A percentile compares a stretch with the other conserved stretches of the same genome.
Conservation (phyloP, 2,888 invertebrate species). For the Bugula neritina region DNA sequence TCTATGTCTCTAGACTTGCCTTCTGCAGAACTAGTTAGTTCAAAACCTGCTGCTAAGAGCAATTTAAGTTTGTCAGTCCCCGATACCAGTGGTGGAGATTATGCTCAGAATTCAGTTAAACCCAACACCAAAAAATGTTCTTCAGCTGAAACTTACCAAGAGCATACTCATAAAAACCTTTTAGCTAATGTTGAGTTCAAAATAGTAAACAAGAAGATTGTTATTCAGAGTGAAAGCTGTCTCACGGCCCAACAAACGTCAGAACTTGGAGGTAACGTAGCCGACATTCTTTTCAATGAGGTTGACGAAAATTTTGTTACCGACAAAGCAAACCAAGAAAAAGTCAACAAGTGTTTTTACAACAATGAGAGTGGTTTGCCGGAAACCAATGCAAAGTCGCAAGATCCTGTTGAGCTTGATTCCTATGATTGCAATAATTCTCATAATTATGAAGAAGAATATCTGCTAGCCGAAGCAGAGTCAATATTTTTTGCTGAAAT, state of each 20-base stretch:
- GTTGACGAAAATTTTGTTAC: not conserved
- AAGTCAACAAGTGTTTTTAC: not conserved
- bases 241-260: not conserved
- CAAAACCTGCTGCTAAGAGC: too few species aligned
- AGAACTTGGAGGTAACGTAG: not conserved
- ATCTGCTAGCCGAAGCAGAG: slow-evolving; percentile 14
- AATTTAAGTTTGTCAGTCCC: too few species aligned
- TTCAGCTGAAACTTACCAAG: not conserved
- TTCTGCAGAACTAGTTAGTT: too few species aligned
- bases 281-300: not conserved
- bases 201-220: too few species aligned
- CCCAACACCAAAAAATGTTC: not conserved
- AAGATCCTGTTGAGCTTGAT: not conserved
- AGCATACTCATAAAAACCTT: not conserved
- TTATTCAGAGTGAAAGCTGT: too few species aligned
- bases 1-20: not conserved
- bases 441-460: slow-evolving; percentile 1
- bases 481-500: slow-evolving; percentile 15
- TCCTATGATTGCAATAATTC: not conserved
- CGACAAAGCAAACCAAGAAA: not conserved
- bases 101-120: not conserved
- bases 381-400: not conserved
- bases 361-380: not conserved
- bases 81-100: not conserved
- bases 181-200: too few species aligned